A percentile compares a stretch with the other conserved stretches of the same genome.
Evolutionary conservation across 2,113 vertebrate genomes (phyloP).

Genomic region (Noturus placidus): DNA sequence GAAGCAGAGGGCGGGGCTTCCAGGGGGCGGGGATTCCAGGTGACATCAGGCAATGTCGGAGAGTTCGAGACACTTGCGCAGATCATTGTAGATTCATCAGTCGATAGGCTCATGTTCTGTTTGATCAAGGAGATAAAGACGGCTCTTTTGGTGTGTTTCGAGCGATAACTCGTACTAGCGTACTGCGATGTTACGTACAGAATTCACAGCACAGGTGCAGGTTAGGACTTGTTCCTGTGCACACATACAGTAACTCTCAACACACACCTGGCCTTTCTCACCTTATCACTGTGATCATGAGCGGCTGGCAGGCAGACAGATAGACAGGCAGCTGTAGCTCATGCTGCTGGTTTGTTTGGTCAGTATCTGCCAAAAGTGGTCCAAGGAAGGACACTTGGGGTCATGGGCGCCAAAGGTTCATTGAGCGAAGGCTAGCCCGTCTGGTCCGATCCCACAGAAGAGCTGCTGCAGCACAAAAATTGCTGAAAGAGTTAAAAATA

Average conservation of each 20-base stretch:
- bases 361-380: too few relatives aligned
- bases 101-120: neutral
- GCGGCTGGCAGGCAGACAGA: neutral
- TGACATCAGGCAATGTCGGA: too few relatives aligned
- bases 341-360: neutral
- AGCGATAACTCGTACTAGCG: neutral
- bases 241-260: neutral
- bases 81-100: neutral
- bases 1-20: too few relatives aligned
- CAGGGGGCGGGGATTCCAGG: too few relatives aligned
- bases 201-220: neutral
- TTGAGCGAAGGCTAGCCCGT: too few relatives aligned
- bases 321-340: neutral
- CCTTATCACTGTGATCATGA: neutral
- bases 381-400: too few relatives aligned
- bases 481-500: too few relatives aligned
- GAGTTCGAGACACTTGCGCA: too few relatives aligned
- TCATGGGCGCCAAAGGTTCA: too few relatives aligned
- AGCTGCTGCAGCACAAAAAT: too few relatives aligned
- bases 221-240: neutral
- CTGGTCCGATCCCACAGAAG: too few relatives aligned
- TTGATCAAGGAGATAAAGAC: neutral
- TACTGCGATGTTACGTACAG: neutral
- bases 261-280: conserved; percentile 10
- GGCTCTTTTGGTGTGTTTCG: neutral